Conservation (phyloP, 2,888 invertebrate species). For the Augochlorella aurata region DNA sequence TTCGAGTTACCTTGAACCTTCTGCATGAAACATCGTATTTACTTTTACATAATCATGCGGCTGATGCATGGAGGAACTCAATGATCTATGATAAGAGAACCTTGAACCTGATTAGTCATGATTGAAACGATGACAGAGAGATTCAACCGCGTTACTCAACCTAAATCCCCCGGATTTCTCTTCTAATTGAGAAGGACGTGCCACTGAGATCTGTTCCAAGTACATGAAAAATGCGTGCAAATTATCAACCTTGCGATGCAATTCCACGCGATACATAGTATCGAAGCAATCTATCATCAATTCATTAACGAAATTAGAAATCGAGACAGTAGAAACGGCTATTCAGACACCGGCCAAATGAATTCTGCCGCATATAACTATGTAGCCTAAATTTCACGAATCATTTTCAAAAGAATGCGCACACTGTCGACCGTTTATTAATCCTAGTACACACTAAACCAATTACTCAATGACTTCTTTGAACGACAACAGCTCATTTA, state of each 20-base stretch:
- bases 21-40: constrained; percentile 5
- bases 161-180: not conserved
- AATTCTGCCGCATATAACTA: not conserved
- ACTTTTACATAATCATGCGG: constrained; percentile 7
- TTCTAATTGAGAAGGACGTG: not conserved
- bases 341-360: not conserved
- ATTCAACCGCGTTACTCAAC: constrained; percentile 3
- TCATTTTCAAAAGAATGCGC: not conserved
- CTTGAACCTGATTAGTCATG: constrained; percentile 12
- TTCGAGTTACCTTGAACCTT: constrained; percentile 1
- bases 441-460: not conserved
- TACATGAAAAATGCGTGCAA: not conserved
- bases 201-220: not conserved
- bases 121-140: constrained; percentile 5
- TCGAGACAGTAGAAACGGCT: not conserved
- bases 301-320: constrained; percentile 6
- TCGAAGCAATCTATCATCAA: not conserved
- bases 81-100: constrained; percentile 14
- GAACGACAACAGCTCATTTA: no score
- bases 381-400: not conserved
- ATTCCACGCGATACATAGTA: not conserved
- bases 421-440: not conserved
- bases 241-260: not conserved
- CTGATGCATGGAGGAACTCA: constrained; percentile 20
- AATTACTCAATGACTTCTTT: not conserved